Evolutionary conservation across 2,797 vertebrate species (phyloP).

Genomic region (Garrulus glandarius): DNA sequence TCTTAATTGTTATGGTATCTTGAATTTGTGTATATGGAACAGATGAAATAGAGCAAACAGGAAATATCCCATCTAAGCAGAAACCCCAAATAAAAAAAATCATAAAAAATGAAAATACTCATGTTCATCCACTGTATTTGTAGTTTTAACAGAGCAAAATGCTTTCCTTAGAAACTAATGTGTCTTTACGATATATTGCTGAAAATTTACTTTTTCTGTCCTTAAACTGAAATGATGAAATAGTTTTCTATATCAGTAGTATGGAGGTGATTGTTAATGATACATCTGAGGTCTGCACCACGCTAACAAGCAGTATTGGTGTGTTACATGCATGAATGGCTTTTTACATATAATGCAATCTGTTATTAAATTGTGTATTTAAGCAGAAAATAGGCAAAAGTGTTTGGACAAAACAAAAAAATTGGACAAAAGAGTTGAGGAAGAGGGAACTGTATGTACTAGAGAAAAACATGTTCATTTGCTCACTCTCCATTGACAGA

Average conservation of each 20-base stretch:
- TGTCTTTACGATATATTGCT: background rate
- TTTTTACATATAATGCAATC: background rate
- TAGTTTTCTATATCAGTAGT: background rate
- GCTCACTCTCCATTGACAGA: background rate
- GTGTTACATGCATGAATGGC: background rate
- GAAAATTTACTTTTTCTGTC: background rate
- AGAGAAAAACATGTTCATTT: background rate
- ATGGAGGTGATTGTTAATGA: background rate
- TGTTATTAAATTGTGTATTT: constrained; percentile 7
- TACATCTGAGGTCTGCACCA: background rate
- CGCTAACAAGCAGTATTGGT: background rate
- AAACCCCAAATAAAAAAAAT: background rate
- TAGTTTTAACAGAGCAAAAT: background rate
- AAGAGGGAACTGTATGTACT: background rate
- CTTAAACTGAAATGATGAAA: background rate
- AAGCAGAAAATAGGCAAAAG: background rate
- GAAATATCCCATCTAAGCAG: background rate
- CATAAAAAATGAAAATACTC: background rate
- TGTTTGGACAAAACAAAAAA: background rate
- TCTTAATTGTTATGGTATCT: background rate
- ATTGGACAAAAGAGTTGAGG: background rate
- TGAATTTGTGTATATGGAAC: background rate
- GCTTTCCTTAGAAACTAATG: background rate
- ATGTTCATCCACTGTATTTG: background rate
- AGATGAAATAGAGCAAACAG: background rate